Conservation (phyloP, 2,113 vertebrate species). For the Tupaia chinensis region DNA sequence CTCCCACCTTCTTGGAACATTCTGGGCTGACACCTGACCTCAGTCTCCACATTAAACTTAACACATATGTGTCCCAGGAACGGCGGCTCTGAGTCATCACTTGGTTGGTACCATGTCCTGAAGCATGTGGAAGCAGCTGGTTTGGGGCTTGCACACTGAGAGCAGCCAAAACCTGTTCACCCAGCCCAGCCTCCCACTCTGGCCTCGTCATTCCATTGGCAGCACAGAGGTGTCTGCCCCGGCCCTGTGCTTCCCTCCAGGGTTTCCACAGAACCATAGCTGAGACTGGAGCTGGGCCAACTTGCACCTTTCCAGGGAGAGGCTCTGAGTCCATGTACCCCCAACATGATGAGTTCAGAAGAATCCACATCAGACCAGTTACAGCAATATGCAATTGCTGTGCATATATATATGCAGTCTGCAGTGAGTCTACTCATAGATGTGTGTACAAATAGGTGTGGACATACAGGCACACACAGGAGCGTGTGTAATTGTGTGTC, state of each 20-base stretch:
- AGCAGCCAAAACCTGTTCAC: background rate
- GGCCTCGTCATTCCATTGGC: background rate
- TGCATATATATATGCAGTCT: too few relatives aligned
- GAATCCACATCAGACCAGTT: rapidly evolving
- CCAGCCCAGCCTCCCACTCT: rapidly evolving
- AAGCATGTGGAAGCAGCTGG: rapidly evolving
- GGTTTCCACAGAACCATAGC: background rate
- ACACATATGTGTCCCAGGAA: background rate
- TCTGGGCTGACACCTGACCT: background rate
- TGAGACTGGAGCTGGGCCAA: background rate
- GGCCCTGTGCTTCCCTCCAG: rapidly evolving
- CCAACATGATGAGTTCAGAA: background rate
- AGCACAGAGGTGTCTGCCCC: background rate
- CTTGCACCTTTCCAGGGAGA: too few relatives aligned
- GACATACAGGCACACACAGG: too few relatives aligned
- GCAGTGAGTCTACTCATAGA: background rate
- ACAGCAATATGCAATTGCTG: rapidly evolving
- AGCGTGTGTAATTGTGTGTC: too few relatives aligned
- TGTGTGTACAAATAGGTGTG: too few relatives aligned
- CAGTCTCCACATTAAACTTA: background rate
- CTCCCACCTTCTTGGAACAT: background rate
- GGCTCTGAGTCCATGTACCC: too few relatives aligned
- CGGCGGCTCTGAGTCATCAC: rapidly evolving
- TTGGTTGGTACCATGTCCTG: rapidly evolving
- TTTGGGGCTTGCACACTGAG: too few relatives aligned